Percentiles rank a stretch among this genome's conserved stretches.
Evolutionary conservation across 2,113 vertebrate genomes (phyloP).

Genomic region (Nerophis ophidion): DNA sequence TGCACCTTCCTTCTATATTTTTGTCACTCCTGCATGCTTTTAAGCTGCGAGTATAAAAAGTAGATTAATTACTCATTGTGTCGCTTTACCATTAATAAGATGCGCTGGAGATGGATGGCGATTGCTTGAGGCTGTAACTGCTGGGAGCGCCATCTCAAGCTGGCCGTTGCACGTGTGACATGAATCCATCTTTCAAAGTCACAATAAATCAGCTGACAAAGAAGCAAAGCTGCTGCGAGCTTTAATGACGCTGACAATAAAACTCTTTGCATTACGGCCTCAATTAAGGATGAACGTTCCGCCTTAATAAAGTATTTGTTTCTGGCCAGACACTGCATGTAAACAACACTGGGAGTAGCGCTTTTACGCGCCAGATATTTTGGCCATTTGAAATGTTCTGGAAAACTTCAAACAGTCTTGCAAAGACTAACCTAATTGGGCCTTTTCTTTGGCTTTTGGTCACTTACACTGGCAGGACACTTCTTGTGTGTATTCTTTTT

Average conservation of each 20-base stretch:
- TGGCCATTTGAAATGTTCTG: too few species aligned
- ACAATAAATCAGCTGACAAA: slow-evolving; percentile 35
- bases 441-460: too few species aligned
- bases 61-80: slow-evolving; percentile 59
- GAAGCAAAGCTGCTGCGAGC: neutral
- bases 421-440: too few species aligned
- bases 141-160: slow-evolving; percentile 47
- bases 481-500: too few species aligned
- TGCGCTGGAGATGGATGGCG: slow-evolving; percentile 29
- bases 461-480: too few species aligned
- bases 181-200: slow-evolving; percentile 51
- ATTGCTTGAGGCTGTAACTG: slow-evolving; percentile 32
- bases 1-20: slow-evolving; percentile 20
- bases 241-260: neutral
- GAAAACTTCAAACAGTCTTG: too few species aligned
- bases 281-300: too few species aligned
- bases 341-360: too few species aligned
- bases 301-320: too few species aligned
- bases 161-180: slow-evolving; percentile 45
- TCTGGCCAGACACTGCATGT: too few species aligned
- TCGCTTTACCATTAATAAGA: slow-evolving; percentile 59
- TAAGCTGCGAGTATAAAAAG: slow-evolving; percentile 43
- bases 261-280: too few species aligned
- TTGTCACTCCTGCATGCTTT: slow-evolving; percentile 30
- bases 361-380: too few species aligned